A percentile compares a stretch with the other conserved stretches of the same genome.
These are phyloP conservation scores for Propsilocerus akamusi DNA, from an alignment of 1,140 invertebrate species.

Conservation along the genomic window DNA sequence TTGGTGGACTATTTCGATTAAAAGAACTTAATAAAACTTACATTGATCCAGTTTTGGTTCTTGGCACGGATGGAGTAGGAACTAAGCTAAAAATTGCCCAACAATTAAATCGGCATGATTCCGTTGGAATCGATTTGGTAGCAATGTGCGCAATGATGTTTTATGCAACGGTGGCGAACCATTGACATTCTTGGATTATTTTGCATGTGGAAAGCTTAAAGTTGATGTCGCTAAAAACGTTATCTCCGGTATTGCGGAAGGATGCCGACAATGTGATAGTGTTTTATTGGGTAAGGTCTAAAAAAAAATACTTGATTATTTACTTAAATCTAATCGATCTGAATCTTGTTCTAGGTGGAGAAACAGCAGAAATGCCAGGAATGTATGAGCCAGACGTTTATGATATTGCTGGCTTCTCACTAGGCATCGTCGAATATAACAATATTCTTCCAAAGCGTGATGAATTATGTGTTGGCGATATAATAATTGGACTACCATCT, in stretches of 20 bases:
- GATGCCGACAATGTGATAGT: slow-evolving; percentile 65
- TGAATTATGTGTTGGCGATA: slow-evolving; percentile 56
- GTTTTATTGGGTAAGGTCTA: slow-evolving; percentile 60
- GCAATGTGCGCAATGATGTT: slow-evolving; percentile 99
- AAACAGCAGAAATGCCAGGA: slow-evolving; percentile 93
- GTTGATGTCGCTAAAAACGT: slow-evolving; percentile 50
- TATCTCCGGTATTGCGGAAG: slow-evolving; percentile 64
- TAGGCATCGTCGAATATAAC: slow-evolving; percentile 70
- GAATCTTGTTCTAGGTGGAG: slow-evolving; percentile 42
- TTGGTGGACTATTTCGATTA: slow-evolving; percentile 65
- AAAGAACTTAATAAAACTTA: slow-evolving; percentile 29
- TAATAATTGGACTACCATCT: slow-evolving; percentile 73
- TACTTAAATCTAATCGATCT: background rate
- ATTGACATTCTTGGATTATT: slow-evolving; percentile 90
- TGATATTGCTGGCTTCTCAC: slow-evolving; percentile 88
- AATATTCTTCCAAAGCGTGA: slow-evolving; percentile 52
- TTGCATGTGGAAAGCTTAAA: slow-evolving; percentile 70
- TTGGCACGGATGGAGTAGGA: slow-evolving; percentile 92
- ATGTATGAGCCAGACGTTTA: slow-evolving; percentile 78
- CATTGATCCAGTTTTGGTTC: slow-evolving; percentile 72
- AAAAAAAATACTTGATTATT: background rate
- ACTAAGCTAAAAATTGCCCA: slow-evolving; percentile 92
- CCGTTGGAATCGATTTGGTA: slow-evolving; percentile 87
- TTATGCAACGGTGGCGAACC: slow-evolving; percentile 87
- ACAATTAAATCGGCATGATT: slow-evolving; percentile 50